Conservation (phyloP, 2,797 vertebrate species). For the Eutrigla gurnardus region DNA sequence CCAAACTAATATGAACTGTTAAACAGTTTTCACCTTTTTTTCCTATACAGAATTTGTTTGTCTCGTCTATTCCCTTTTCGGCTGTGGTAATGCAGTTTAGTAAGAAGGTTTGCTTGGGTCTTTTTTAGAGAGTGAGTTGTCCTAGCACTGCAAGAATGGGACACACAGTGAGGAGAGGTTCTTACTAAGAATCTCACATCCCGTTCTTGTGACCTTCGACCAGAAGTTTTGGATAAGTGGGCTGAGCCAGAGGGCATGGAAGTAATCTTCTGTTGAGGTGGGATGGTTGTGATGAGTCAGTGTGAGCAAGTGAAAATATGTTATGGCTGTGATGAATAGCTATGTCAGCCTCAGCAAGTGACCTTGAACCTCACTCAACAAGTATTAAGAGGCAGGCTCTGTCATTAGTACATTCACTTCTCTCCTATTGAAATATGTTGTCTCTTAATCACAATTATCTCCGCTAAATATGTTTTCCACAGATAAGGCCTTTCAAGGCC, state of each 20-base stretch:
- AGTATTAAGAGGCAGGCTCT: slow-evolving; percentile 38
- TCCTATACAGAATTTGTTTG: not conserved
- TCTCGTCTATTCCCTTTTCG: not conserved
- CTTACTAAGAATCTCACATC: slow-evolving; percentile 12
- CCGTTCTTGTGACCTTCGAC: slow-evolving; percentile 30
- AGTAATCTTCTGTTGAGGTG: slow-evolving; percentile 43
- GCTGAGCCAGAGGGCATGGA: slow-evolving; percentile 44
- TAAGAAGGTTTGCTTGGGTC: not conserved
- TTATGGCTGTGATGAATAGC: slow-evolving; percentile 57
- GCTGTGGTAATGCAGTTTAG: not conserved
- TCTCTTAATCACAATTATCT: slow-evolving; percentile 63
- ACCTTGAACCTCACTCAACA: slow-evolving; percentile 56
- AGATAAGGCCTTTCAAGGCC: slow-evolving; percentile 29
- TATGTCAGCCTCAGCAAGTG: slow-evolving; percentile 38
- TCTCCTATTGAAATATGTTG: slow-evolving; percentile 48
- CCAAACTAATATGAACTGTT: not conserved
- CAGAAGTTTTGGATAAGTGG: slow-evolving; percentile 49
- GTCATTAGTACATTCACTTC: slow-evolving; percentile 50
- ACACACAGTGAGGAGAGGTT: not conserved
- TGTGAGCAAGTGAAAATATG: slow-evolving; percentile 46
- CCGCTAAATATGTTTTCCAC: slow-evolving; percentile 46
- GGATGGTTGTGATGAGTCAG: slow-evolving; percentile 40
- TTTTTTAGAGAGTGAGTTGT: not conserved
- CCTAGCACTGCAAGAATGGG: not conserved
- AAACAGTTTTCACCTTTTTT: not conserved